Evolutionary conservation across 1,140 invertebrate genomes (phyloP), one percentile per base, ranked within the genome.

Genomic region (Aethina tumida): DNA sequence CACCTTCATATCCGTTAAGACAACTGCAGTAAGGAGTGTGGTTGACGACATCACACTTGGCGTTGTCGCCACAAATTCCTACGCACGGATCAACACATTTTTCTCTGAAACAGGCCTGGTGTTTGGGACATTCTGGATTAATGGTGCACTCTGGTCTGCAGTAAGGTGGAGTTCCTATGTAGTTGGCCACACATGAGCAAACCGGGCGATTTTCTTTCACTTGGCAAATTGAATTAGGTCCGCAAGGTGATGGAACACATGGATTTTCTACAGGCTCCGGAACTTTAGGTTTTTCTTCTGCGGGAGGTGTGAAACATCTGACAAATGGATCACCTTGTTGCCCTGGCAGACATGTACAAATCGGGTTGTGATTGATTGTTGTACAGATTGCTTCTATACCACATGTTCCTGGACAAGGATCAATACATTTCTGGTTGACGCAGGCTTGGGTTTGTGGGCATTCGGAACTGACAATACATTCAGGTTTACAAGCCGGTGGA

Each of bases 1-100:
- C 84, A 25, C 86, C 86, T 62, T 78, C 76, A 55, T 70, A 85
- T 5, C 83, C 84, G 20, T 68, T 50, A 25, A 78, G 62, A 53
- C 87, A 91, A 41, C 73, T 81, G 50, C 87, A 91, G 49, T 81
- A 74, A 2, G 86, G 79, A 7, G 77, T 81, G 52, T 92, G 86
- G 41, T 84, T 83, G 4, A 86, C 73, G 5, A 88, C 81, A 41
- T 77, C 68, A 54, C 88, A 92, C 51, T 78, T 72, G 15, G 82
- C 81, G 62, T 85, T 86, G 34, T 67, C 67, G 16, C 85, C 86
- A 60, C 87, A 92, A 16, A 73, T 73, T 41, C 73, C 69, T 7
- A 68, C 58, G 51, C 86, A 90, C 1, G 84, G 84, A 57, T 86
- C 73, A 25, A 73, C 61, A 58, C 84, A 91, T 66, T 83, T 84